Evolutionary conservation across 2,888 invertebrate genomes (phyloP).

Genomic region (Axea sp.): DNA sequence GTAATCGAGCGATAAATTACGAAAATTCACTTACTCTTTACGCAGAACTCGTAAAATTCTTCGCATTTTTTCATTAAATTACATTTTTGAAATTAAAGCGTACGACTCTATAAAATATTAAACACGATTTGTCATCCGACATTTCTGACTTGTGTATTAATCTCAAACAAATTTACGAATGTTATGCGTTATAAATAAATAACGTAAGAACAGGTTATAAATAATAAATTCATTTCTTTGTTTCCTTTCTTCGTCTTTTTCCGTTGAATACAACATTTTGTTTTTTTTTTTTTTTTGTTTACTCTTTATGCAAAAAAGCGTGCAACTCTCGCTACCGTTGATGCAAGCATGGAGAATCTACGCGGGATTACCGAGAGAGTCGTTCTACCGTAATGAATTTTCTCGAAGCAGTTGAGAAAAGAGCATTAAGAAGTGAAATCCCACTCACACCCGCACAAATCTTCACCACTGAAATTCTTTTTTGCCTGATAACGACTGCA

Average conservation of each 20-base stretch:
- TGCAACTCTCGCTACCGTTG: conserved; percentile 2
- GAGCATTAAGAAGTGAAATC: conserved; percentile 61
- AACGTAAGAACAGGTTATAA: not conserved
- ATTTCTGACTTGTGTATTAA: not conserved
- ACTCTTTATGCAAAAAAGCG: conserved; percentile 36
- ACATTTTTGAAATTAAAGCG: conserved; percentile 14
- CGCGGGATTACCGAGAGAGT: conserved; percentile 56
- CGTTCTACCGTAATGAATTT: conserved; percentile 65
- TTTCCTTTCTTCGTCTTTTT: too few relatives aligned
- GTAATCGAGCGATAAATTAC: conserved; percentile 60
- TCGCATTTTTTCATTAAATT: conserved; percentile 32
- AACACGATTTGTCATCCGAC: conserved; percentile 3
- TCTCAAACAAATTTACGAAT: not conserved
- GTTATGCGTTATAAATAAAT: conserved; percentile 9
- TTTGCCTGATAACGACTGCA: conserved; percentile 71
- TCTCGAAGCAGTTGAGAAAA: conserved; percentile 54
- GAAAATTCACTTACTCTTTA: conserved; percentile 47
- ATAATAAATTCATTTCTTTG: not conserved
- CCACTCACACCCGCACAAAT: conserved; percentile 40
- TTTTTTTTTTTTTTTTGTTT: conserved; percentile 18
- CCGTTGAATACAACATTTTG: too few relatives aligned
- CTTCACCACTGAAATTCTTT: conserved; percentile 63
- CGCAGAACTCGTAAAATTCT: conserved; percentile 39
- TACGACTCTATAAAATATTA: conserved; percentile 24
- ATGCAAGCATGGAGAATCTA: conserved; percentile 9